Conservation (phyloP, 2,888 invertebrate genomes). For the Scaptomyza cyrtandrae region DNA sequence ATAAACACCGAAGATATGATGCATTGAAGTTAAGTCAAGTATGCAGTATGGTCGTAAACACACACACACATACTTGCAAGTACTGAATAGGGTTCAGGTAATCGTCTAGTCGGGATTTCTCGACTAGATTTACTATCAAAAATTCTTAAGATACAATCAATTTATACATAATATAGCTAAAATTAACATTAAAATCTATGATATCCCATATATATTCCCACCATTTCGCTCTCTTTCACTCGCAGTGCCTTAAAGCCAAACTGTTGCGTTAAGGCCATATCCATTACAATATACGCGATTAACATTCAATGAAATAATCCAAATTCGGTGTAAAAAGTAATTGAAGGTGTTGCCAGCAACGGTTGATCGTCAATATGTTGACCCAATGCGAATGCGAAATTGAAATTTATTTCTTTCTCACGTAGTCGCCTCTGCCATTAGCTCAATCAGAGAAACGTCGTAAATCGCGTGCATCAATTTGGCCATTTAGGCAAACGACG, state of each 20-base stretch:
- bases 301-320: not conserved
- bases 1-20: too few species aligned
- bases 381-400: conserved; percentile 80
- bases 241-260: not conserved
- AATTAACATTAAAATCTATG: too few species aligned
- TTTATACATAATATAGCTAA: too few species aligned
- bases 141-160: too few species aligned
- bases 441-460: conserved; percentile 78
- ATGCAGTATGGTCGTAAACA: too few species aligned
- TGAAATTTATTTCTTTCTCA: conserved; percentile 84
- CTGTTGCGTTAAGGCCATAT: conserved; percentile 11
- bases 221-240: not conserved
- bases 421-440: conserved; percentile 81
- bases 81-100: too few species aligned
- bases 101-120: too few species aligned
- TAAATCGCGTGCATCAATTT: conserved; percentile 80
- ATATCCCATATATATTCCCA: not conserved
- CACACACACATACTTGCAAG: too few species aligned
- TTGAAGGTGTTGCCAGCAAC: conserved; percentile 12
- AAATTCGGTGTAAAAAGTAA: conserved; percentile 8
- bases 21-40: too few species aligned
- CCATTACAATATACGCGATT: not conserved
- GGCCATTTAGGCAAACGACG: conserved; percentile 58
- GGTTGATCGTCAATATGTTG: conserved; percentile 47
- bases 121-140: too few species aligned